Evolutionary conservation across 1,140 invertebrate species (phyloP), one percentile per base, ranked within the genome.

Genomic region (Ceratoteleas bidentatus): DNA sequence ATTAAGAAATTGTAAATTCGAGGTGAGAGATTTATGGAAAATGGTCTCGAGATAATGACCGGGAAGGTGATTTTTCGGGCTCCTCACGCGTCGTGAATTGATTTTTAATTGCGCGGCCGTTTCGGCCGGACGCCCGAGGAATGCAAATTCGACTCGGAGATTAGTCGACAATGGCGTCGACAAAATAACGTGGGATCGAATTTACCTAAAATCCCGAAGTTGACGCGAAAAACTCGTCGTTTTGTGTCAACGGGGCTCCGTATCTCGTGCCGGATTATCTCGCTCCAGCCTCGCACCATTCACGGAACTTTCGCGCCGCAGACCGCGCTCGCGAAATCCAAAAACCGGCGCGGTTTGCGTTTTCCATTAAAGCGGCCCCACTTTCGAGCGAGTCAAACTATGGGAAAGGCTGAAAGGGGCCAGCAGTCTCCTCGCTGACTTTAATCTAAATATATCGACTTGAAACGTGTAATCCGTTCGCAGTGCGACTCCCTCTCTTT

Each of bases 361-460:
- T 24, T 24, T 24, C 24, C 24, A 24, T 24, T 43, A 43, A 43
- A 43, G 11, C 11, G 15, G 56, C 32, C 62, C 50, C 33, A 66
- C 52, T 66, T 54, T 54, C 15, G 54, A 40, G 11, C 40, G 40
- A 38, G 34, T 3, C 60, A 49, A 73, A 57, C 40, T 24, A 24
- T 24, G 24, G 24, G 24, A 24, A 24, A 24, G 24, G 24, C 24
- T 58, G 47, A 38, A 54, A 58, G 34, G 43, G 49, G 10, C 16
- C 40, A 32, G 40, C 43, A 15, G 62, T 75, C 52, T 24, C 40
- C 43, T 9, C 45, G 45, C 47, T 53, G 50, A 69, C 50, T 77
- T 69, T 50, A 69, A 77, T 69, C 58, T 70, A 64, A 77, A 77
- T 77, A 69, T 69, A 77, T 77, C 33, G 74, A 64, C 58, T 68